Evolutionary conservation across 2,113 vertebrate species (phyloP), one percentile per base, ranked within the genome.

Genomic region (Kryptolebias marmoratus): DNA sequence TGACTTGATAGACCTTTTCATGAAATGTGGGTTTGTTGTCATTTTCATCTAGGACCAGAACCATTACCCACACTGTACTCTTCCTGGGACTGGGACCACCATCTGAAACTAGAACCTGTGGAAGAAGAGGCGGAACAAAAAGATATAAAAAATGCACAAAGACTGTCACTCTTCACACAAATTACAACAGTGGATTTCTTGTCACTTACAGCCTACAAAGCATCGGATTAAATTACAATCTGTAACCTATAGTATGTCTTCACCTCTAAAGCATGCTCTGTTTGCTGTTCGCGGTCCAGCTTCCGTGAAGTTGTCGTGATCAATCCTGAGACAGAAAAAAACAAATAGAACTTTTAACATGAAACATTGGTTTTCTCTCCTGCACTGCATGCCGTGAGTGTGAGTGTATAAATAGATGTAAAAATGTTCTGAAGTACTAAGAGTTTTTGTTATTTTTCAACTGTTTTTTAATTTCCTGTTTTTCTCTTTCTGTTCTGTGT

Each of bases 11-110:
- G 53, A 96, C 94, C 75, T 99, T 98, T 87, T 98, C 96, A 0
- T 96, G 95, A 81, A 99, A 99, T 53, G 94, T 94, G 0, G 98
- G 98, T 39, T 96, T 96, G 91, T 99, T 98, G 84, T 99, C 98
- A 1, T 99, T 99, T 90, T 99, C 96, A 85, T 99, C 98, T 68
- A 97, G 82, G 45, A 99, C 95, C 57, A 96, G 95, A 30, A 99
- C 93, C 64, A 97, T 95, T 64, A 99, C 95, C 97, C 97, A 98
- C 15, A 96, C 95, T 0, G 95, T 95, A 2, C 95, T 97, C 7
- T 97, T 95, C 77, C 81, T 95, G 2, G 97, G 94, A 75, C 93
- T 94, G 0, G 93, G 71, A 8, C 96, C 96, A 0, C 96, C 96
- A 45, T 99, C 98, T 0, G 95, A 95, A 53, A 99, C 95, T 0